phyloP scores from a whole-genome alignment of 2,888 invertebrate species.

The Lysandra coridon region DNA sequence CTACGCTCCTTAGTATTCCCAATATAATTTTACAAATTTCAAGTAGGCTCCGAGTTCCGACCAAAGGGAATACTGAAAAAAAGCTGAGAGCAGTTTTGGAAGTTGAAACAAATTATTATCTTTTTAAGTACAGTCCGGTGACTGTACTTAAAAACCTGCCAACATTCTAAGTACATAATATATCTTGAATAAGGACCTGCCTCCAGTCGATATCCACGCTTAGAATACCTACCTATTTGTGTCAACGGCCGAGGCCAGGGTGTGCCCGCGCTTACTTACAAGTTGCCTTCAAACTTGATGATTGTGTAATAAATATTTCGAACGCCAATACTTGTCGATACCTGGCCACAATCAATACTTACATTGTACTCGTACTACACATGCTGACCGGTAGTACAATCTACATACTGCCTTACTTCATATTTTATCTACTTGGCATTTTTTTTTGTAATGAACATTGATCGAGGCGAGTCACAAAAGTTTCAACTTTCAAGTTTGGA shows the following conservation, averaged over 20 bases:
- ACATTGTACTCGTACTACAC: too few relatives aligned
- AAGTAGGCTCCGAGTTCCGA: neutral
- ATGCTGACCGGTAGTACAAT: neutral
- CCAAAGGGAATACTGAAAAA: neutral
- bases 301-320: slow-evolving; percentile 40
- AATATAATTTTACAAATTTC: neutral
- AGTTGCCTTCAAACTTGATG: slow-evolving; percentile 36
- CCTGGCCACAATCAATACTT: neutral
- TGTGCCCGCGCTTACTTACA: slow-evolving; percentile 36
- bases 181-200: slow-evolving; percentile 7
- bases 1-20: neutral
- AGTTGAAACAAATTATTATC: neutral
- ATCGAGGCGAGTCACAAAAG: neutral
- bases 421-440: neutral
- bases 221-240: slow-evolving; percentile 31
- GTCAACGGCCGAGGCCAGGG: slow-evolving; percentile 40
- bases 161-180: neutral
- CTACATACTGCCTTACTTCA: neutral
- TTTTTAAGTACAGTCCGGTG: neutral
- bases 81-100: neutral
- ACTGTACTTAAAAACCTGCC: neutral
- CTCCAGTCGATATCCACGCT: neutral
- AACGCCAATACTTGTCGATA: slow-evolving; percentile 31
- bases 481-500: too few relatives aligned
- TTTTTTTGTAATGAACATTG: neutral